Conservation (phyloP, 2,113 vertebrate genomes). For the Xenotilapia leptura region DNA sequence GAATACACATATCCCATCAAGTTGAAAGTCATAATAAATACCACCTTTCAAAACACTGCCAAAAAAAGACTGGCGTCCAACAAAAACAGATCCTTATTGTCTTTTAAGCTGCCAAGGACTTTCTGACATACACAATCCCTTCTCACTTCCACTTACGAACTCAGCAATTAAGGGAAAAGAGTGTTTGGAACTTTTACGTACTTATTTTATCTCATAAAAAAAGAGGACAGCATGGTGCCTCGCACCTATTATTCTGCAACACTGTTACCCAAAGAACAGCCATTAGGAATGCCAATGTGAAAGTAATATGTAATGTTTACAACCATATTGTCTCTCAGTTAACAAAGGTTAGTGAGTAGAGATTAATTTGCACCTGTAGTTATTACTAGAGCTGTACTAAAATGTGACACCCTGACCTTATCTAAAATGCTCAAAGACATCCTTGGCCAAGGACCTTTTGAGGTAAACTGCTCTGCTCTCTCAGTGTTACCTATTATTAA, state of each 20-base stretch:
- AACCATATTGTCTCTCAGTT: not conserved
- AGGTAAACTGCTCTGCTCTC: not conserved
- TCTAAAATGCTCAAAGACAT: not conserved
- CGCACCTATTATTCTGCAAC: not conserved
- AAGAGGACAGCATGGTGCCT: not conserved
- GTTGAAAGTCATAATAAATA: slow-evolving; percentile 31
- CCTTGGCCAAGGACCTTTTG: not conserved
- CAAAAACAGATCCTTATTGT: not conserved
- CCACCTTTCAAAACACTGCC: not conserved
- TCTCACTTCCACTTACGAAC: not conserved
- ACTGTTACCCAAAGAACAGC: not conserved
- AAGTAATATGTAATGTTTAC: not conserved
- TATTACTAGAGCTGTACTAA: not conserved
- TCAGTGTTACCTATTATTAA: not conserved
- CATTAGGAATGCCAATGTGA: not conserved
- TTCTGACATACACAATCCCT: not conserved
- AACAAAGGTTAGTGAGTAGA: not conserved
- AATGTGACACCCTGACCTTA: not conserved
- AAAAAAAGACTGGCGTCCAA: not conserved
- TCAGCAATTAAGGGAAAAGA: not conserved
- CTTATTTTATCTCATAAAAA: not conserved
- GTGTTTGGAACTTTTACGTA: not conserved
- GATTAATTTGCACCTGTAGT: not conserved
- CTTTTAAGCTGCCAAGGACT: slow-evolving; percentile 6
- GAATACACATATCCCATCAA: slow-evolving; percentile 17